phyloP scores from a whole-genome alignment of 1,140 invertebrate species.

The Pogonomyrmex barbatus region DNA sequence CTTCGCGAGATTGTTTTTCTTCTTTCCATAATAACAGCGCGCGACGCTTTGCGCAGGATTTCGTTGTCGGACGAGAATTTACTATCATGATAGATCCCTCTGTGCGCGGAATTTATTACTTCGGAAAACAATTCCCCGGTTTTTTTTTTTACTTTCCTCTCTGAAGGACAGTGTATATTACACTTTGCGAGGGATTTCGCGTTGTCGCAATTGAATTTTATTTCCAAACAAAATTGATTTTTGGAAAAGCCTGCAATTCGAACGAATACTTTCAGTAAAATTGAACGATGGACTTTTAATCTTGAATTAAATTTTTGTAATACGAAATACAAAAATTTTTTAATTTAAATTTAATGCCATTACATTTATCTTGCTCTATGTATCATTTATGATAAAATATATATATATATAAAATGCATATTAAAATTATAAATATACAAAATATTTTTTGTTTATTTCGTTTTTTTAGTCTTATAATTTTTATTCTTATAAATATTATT shows the following conservation, averaged over 20 bases:
- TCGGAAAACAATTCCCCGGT: constrained; percentile 42
- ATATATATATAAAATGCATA: background rate
- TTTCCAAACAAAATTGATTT: constrained; percentile 52
- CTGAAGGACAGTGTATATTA: constrained; percentile 22
- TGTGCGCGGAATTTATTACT: constrained; percentile 53
- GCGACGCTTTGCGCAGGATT: constrained; percentile 34
- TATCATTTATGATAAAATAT: background rate
- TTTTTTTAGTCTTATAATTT: background rate
- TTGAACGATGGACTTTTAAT: constrained; percentile 9
- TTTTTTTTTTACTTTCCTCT: background rate
- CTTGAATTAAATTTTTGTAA: constrained; percentile 39
- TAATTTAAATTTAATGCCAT: background rate
- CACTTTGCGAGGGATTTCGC: constrained; percentile 38
- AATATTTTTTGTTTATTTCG: background rate
- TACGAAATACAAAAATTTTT: background rate
- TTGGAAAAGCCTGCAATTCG: constrained; percentile 33
- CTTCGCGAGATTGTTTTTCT: constrained; percentile 55
- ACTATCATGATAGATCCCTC: constrained; percentile 38
- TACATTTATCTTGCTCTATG: background rate
- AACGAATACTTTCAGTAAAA: background rate
- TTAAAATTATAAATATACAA: background rate
- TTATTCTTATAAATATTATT: no score
- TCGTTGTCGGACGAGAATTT: constrained; percentile 46
- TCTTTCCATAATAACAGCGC: constrained; percentile 50
- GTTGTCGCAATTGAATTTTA: constrained; percentile 42